Conservation (phyloP, 2,888 invertebrate genomes). For the Ochropacha duplaris region DNA sequence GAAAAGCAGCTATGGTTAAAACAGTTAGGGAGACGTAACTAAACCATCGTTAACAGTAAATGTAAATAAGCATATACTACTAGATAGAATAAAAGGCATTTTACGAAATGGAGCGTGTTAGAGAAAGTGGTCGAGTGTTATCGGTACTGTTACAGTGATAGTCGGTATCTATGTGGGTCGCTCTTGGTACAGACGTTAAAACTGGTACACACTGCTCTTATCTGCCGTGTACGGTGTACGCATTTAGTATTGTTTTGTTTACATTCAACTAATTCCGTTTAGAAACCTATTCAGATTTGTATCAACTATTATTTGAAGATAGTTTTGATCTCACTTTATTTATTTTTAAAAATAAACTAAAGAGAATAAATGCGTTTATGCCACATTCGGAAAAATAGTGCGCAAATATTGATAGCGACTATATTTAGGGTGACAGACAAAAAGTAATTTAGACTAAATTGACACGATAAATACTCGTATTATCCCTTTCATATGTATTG, state of each 20-base stretch:
- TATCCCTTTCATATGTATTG: too few relatives aligned
- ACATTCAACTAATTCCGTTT: constrained; percentile 36
- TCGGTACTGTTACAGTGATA: constrained; percentile 61
- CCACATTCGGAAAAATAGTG: too few relatives aligned
- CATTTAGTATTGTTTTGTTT: constrained; percentile 34
- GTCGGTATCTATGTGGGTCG: constrained; percentile 75
- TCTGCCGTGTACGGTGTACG: constrained; percentile 38
- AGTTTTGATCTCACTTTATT: too few relatives aligned
- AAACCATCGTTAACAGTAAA: not conserved
- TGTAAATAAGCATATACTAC: constrained; percentile 24
- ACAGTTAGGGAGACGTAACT: too few relatives aligned
- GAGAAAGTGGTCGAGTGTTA: constrained; percentile 69
- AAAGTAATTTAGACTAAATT: too few relatives aligned
- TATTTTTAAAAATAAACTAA: too few relatives aligned
- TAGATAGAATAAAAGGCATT: constrained; percentile 30
- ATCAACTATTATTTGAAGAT: too few relatives aligned
- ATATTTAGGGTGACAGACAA: too few relatives aligned
- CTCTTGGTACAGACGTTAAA: constrained; percentile 51
- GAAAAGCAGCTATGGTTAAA: too few relatives aligned
- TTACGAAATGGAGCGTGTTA: constrained; percentile 50
- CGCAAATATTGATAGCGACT: too few relatives aligned
- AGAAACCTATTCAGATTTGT: not conserved
- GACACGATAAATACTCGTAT: too few relatives aligned
- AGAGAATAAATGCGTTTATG: too few relatives aligned
- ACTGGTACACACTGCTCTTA: constrained; percentile 63